Conservation (phyloP, 2,888 invertebrate genomes). For the Rhabditoides inermis region DNA sequence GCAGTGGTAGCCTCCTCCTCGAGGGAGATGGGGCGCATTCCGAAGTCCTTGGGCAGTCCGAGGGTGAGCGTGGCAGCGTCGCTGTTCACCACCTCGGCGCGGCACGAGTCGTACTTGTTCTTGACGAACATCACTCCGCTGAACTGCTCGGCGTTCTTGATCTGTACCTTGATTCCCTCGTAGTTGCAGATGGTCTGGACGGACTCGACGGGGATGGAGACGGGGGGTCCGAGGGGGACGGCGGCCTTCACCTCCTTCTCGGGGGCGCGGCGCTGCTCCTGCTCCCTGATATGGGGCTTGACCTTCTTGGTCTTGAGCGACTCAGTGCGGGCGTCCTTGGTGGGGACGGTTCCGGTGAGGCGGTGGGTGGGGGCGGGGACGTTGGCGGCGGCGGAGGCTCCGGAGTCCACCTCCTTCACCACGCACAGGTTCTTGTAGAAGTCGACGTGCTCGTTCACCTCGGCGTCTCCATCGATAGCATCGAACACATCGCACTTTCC, state of each 20-base stretch:
- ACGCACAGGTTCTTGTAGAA: constrained; percentile 51
- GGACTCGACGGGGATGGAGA: constrained; percentile 38
- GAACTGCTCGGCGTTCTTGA: constrained; percentile 46
- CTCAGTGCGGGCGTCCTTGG: constrained; percentile 19
- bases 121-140: constrained; percentile 52
- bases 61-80: constrained; percentile 45
- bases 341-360: constrained; percentile 25
- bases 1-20: constrained; percentile 15
- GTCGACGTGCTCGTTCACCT: constrained; percentile 45
- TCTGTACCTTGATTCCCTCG: constrained; percentile 50
- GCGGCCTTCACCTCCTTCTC: constrained; percentile 25
- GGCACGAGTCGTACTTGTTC: constrained; percentile 52
- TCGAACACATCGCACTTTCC: constrained; percentile 48
- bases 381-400: constrained; percentile 43
- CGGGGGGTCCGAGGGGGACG: constrained; percentile 32
- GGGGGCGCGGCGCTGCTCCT: constrained; percentile 25
- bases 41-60: constrained; percentile 49
- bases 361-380: constrained; percentile 37
- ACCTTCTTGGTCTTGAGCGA: constrained; percentile 24
- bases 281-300: constrained; percentile 30
- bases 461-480: constrained; percentile 35
- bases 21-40: constrained; percentile 47
- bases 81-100: constrained; percentile 44
- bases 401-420: constrained; percentile 45
- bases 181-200: constrained; percentile 52